Conservation (phyloP, 1,140 invertebrate species). For the Acromyrmex heyeri region DNA sequence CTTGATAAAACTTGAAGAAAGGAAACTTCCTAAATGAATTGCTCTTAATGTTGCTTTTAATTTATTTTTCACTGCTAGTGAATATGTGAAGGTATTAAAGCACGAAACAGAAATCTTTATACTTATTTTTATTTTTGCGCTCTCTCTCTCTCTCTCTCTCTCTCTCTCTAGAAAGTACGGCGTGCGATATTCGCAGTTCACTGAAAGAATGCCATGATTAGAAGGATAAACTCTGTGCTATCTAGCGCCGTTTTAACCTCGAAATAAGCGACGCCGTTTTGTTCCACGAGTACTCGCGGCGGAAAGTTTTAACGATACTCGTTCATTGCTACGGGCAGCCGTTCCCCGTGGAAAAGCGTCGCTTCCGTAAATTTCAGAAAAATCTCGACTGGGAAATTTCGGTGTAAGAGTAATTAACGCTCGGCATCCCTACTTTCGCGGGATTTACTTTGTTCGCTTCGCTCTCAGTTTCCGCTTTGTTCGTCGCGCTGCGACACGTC, state of each 20-base stretch:
- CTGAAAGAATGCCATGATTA: constrained; percentile 39
- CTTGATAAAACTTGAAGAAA: not conserved
- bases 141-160: not conserved
- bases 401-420: constrained; percentile 65
- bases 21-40: constrained; percentile 12
- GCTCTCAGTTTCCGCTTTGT: constrained; percentile 53
- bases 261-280: constrained; percentile 57
- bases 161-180: not conserved
- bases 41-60: not conserved
- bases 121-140: not conserved
- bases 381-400: constrained; percentile 62
- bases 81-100: constrained; percentile 40
- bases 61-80: not conserved
- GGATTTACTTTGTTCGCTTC: constrained; percentile 58
- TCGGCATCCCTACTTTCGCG: constrained; percentile 34
- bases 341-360: constrained; percentile 47
- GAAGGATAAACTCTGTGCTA: constrained; percentile 34
- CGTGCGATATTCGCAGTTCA: constrained; percentile 37
- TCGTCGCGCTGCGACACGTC: not conserved
- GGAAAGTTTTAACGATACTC: constrained; percentile 61
- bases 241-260: constrained; percentile 52
- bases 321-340: constrained; percentile 39
- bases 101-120: constrained; percentile 11
- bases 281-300: constrained; percentile 46
- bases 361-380: constrained; percentile 63